These are phyloP conservation scores for Liasis olivaceus DNA, from an alignment of 2,797 vertebrate species.

Conservation along the genomic window DNA sequence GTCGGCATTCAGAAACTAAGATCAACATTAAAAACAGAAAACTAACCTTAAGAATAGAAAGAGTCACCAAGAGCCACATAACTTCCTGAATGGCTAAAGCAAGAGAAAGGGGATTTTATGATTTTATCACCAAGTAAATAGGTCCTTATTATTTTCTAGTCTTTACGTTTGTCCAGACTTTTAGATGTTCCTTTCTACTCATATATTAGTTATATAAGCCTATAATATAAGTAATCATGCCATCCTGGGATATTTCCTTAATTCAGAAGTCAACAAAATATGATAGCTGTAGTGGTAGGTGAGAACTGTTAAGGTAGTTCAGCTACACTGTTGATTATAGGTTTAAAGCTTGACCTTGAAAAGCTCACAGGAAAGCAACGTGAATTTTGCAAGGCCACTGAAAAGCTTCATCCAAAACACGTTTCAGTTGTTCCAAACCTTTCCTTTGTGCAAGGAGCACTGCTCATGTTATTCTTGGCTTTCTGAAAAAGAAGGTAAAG, in stretches of 20 bases:
- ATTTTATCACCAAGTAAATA: no score
- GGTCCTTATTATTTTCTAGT: no score
- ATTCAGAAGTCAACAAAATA: background rate
- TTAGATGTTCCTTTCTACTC: no score
- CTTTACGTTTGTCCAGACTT: background rate
- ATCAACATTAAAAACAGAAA: background rate
- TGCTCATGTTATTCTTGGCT: background rate
- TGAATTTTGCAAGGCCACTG: background rate
- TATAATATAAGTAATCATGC: background rate
- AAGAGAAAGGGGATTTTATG: no score
- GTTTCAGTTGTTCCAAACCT: background rate
- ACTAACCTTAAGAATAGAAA: no score
- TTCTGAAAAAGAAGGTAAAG: background rate
- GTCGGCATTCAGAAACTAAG: background rate
- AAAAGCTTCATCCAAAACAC: background rate
- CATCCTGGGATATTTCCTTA: background rate
- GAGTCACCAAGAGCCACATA: no score
- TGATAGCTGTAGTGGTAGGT: no score
- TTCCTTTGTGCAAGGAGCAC: background rate
- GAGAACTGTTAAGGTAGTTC: background rate
- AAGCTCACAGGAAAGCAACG: no score
- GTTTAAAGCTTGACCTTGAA: background rate
- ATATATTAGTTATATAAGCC: no score
- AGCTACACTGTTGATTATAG: background rate
- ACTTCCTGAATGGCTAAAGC: no score